phyloP scores from a whole-genome alignment of 2,113 vertebrate species.

The Perca flavescens region DNA sequence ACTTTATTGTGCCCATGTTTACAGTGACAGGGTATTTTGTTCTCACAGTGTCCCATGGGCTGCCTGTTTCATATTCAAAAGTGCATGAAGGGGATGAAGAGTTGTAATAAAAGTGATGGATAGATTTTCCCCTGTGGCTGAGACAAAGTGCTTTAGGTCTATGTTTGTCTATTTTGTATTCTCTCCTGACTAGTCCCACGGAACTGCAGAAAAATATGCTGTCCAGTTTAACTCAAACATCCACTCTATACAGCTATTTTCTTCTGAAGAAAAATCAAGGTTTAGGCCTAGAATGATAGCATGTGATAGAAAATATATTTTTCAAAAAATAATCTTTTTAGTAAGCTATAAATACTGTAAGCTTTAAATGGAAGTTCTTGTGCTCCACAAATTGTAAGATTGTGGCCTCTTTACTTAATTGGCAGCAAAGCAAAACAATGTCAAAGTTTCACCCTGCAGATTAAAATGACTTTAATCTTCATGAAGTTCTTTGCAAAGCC shows the following conservation, averaged over 20 bases:
- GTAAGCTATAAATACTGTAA: neutral
- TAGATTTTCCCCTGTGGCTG: conserved; percentile 33
- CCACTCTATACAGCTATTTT: neutral
- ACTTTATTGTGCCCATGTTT: conserved; percentile 29
- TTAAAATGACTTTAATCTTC: neutral
- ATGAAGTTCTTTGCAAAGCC: neutral
- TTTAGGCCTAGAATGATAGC: neutral
- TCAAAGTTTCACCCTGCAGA: neutral
- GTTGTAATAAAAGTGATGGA: conserved; percentile 51
- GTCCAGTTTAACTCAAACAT: neutral
- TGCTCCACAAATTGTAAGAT: neutral
- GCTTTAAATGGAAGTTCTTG: neutral
- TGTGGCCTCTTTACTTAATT: neutral
- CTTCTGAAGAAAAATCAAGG: neutral
- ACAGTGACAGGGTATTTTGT: conserved; percentile 42
- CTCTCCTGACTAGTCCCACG: conserved; percentile 16
- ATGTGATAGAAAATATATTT: neutral
- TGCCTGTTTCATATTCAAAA: conserved; percentile 43
- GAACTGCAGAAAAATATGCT: neutral
- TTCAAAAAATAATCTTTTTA: neutral
- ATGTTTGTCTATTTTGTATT: conserved; percentile 35
- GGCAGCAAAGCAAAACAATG: neutral
- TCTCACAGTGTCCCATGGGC: conserved; percentile 26
- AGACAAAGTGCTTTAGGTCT: conserved; percentile 37
- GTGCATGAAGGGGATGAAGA: conserved; percentile 28